phyloP scores from a whole-genome alignment of 1,140 invertebrate species.

The Musca domestica region DNA sequence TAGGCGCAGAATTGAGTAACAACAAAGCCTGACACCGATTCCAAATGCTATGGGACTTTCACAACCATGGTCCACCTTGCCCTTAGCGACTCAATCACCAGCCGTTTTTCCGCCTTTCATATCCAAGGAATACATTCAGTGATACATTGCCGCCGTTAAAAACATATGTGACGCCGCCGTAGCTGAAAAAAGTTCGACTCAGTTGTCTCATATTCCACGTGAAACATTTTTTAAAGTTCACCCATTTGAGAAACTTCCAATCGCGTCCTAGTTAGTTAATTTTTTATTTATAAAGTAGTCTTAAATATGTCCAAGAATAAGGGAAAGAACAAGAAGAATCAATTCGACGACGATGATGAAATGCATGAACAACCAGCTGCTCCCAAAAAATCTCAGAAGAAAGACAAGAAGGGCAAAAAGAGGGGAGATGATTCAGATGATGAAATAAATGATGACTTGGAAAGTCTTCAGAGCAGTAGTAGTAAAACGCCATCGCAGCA shows the following conservation, averaged over 20 bases:
- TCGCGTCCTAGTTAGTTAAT: conserved; percentile 1
- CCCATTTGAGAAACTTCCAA: not conserved
- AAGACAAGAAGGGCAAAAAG: conserved; percentile 46
- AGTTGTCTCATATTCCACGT: too few species aligned
- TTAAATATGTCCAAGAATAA: conserved; percentile 59
- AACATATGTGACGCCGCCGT: too few species aligned
- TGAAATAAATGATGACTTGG: conserved; percentile 55
- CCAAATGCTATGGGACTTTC: too few species aligned
- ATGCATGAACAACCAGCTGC: conserved; percentile 51
- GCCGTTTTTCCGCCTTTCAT: too few species aligned
- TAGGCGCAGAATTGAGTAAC: too few species aligned
- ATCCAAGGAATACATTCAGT: too few species aligned
- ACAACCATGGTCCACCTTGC: too few species aligned
- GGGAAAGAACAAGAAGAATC: conserved; percentile 62
- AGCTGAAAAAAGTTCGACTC: too few species aligned
- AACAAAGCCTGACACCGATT: too few species aligned
- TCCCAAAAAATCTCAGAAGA: conserved; percentile 42
- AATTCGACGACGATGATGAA: conserved; percentile 60
- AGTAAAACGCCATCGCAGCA: conserved; percentile 56
- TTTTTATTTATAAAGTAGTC: conserved; percentile 16
- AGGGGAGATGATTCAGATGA: conserved; percentile 45
- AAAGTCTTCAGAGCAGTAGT: conserved; percentile 50
- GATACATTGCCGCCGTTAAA: too few species aligned
- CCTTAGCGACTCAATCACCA: too few species aligned
- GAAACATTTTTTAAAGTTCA: conserved; percentile 2